phyloP scores from a whole-genome alignment of 1,140 invertebrate species.

The Paramacrobiotus metropolitanus region DNA sequence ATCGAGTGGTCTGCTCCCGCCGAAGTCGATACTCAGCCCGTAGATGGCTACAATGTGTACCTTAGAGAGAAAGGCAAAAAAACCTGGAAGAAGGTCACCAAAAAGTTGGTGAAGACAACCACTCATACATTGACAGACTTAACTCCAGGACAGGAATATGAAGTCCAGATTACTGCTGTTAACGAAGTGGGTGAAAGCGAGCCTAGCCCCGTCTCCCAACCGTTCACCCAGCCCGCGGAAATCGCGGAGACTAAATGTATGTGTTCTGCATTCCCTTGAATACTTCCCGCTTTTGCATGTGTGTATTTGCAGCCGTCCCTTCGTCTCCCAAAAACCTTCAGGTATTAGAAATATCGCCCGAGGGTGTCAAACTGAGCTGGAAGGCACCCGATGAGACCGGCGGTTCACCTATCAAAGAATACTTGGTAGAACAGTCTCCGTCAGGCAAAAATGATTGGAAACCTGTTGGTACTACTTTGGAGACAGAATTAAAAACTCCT shows the following conservation, averaged over 20 bases:
- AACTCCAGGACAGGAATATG: slow-evolving; percentile 35
- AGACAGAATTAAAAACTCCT: background rate
- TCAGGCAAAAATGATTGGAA: background rate
- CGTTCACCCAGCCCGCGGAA: background rate
- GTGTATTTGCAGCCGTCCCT: background rate
- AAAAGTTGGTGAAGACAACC: slow-evolving; percentile 60
- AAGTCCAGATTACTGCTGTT: slow-evolving; percentile 62
- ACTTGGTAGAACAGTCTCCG: slow-evolving; percentile 42
- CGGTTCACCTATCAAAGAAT: slow-evolving; percentile 38
- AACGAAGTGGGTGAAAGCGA: slow-evolving; percentile 63
- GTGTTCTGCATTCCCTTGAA: too few species aligned
- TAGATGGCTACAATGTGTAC: slow-evolving; percentile 71
- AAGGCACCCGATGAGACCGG: slow-evolving; percentile 43
- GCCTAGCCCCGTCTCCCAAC: background rate
- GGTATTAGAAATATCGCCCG: background rate
- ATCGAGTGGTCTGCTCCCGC: slow-evolving; percentile 53
- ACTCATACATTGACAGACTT: background rate
- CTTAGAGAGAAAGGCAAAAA: slow-evolving; percentile 67
- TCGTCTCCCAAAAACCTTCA: background rate
- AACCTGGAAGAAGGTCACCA: slow-evolving; percentile 50
- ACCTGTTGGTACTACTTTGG: background rate
- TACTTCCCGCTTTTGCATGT: too few species aligned
- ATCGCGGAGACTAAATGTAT: too few species aligned
- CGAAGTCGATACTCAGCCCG: slow-evolving; percentile 72
- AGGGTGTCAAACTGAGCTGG: slow-evolving; percentile 35